Base-by-base conservation (phyloP, 2,797 vertebrate species). In the Synanceia verrucosa region DNA sequence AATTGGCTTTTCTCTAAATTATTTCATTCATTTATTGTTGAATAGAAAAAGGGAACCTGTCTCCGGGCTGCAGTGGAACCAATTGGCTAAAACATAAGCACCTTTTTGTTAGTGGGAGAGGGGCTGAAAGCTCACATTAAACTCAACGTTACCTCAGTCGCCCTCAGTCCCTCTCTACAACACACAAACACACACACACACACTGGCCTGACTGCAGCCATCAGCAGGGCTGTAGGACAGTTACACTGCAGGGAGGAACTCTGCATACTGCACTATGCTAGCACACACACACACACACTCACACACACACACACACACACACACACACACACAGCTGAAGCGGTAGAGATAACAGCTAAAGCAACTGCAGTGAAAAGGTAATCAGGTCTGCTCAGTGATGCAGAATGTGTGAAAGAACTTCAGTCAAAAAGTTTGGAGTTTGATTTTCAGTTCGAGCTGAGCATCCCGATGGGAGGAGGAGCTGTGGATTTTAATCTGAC, bases 61-160 rank as follows among this genome's bases (percentile, higher is more conserved):
- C 73, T 70, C 60, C 55, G 19, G 41, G 63, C 76, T 69, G 62
- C 81, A 70, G 36, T 39, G 78, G 87, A 91, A 89, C 85, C 76
- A 79, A 88, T 79, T 14, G 83, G 80, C 80, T 89, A 72, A 88
- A 90, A 75, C 65, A 82, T 86, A 89, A 88, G 84, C 74, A 85
- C 82, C 82, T 88, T 91, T 82, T 69, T 72, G 70, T 70, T 66
- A 28, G 13, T 72, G 65, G 53, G 39, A 34, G 29, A 18, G 62
- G 55, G 21, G 34, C 53, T 41, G 57, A 65, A 66, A 78, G 73
- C 79, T 73, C 73, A 65, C 60, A 26, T 61, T 90, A 82, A 87
- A 85, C 79, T 76, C 73, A 72, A 6, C 36, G 24, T 72, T 73
- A 87, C 87, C 83, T 78, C 64, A 33, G 23, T 18, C 29, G 19